Conservation (phyloP, 2,888 invertebrate species). For the Polydesmus complanatus region DNA sequence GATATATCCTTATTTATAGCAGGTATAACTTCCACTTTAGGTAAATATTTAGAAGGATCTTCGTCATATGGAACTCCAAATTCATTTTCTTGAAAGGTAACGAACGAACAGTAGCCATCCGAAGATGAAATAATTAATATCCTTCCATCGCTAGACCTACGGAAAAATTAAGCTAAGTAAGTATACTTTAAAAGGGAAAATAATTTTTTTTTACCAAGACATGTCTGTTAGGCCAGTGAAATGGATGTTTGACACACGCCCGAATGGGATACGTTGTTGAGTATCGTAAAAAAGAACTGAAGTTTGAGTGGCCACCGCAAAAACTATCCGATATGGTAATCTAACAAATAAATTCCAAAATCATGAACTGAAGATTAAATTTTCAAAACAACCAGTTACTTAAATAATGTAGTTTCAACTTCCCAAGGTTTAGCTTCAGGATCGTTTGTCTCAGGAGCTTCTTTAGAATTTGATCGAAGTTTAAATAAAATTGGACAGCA, state of each 20-base stretch:
- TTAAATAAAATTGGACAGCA: conserved; percentile 64
- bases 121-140: conserved; percentile 66
- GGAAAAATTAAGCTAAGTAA: background rate
- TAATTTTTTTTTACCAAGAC: conserved; percentile 47
- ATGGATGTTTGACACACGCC: conserved; percentile 66
- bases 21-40: no score
- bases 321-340: conserved; percentile 64
- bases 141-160: conserved; percentile 58
- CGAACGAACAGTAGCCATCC: conserved; percentile 76
- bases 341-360: no score
- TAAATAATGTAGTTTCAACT: conserved; percentile 35
- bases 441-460: background rate
- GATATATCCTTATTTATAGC: no score
- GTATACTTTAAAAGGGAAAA: background rate
- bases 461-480: conserved; percentile 31
- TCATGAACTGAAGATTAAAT: no score
- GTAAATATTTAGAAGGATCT: conserved; percentile 6
- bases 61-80: conserved; percentile 46
- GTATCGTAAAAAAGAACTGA: conserved; percentile 75
- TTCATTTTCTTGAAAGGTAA: conserved; percentile 60
- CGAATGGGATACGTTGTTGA: conserved; percentile 66
- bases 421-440: conserved; percentile 14
- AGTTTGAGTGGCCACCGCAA: conserved; percentile 80
- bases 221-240: conserved; percentile 77
- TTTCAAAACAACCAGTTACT: conserved; percentile 14